These are phyloP conservation scores for Neocrepidodera transversa DNA, from an alignment of 2,888 invertebrate species.

Conservation along the genomic window DNA sequence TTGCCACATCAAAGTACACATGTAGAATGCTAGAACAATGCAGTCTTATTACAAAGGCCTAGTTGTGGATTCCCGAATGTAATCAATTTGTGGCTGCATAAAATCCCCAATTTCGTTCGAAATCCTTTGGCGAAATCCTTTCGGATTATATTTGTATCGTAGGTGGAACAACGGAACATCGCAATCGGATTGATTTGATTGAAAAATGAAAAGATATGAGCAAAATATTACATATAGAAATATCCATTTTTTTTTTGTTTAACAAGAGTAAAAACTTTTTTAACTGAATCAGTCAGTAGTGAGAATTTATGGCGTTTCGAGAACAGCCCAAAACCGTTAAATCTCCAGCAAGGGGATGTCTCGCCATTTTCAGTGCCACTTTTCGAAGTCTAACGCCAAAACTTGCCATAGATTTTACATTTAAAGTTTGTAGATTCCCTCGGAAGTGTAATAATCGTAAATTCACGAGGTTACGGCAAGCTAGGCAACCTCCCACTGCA, in stretches of 20 bases:
- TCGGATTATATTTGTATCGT: slow-evolving; percentile 8
- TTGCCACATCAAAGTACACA: slow-evolving; percentile 13
- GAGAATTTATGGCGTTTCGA: slow-evolving; percentile 8
- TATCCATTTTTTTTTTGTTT: background rate
- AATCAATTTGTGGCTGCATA: slow-evolving; percentile 27
- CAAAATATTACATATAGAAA: no score
- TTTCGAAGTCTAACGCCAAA: slow-evolving; percentile 26
- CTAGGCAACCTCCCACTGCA: slow-evolving; percentile 45
- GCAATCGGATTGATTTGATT: background rate
- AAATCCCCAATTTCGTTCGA: slow-evolving; percentile 17
- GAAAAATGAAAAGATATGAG: no score
- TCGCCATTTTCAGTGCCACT: slow-evolving; percentile 19
- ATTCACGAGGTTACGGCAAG: slow-evolving; percentile 28
- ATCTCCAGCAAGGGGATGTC: slow-evolving; percentile 27
- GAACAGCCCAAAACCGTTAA: slow-evolving; percentile 20
- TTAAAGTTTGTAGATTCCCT: slow-evolving; percentile 41
- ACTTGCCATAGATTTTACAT: slow-evolving; percentile 39
- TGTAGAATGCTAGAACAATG: slow-evolving; percentile 19
- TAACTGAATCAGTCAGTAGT: background rate
- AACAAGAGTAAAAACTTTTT: slow-evolving; percentile 1
- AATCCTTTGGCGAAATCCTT: slow-evolving; percentile 11
- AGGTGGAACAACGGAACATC: background rate
- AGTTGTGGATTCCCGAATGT: slow-evolving; percentile 26
- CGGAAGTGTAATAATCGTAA: slow-evolving; percentile 38
- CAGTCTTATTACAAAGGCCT: slow-evolving; percentile 30